These are phyloP conservation scores for Aelia acuminata DNA, from an alignment of 2,888 invertebrate species.

Conservation along the genomic window DNA sequence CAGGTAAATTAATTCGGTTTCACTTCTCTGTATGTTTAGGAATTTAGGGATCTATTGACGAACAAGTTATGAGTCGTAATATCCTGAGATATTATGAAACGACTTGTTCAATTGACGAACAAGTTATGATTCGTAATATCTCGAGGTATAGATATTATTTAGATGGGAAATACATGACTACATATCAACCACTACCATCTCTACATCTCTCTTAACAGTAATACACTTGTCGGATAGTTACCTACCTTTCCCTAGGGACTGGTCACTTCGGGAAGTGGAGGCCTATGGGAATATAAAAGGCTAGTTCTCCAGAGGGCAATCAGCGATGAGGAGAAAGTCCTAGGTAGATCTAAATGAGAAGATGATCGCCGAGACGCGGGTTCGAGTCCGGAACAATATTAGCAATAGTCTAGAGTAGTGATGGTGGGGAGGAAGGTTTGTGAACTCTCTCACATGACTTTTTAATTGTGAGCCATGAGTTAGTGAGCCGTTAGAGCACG, in stretches of 20 bases:
- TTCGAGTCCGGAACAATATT: neutral
- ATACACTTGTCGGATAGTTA: neutral
- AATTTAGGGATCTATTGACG: too few relatives aligned
- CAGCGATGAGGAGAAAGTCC: neutral
- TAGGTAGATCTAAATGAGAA: neutral
- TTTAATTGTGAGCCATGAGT: neutral
- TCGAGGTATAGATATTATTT: too few relatives aligned
- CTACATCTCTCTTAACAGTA: neutral
- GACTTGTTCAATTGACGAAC: too few relatives aligned
- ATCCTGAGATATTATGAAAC: too few relatives aligned
- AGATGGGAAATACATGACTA: too few relatives aligned
- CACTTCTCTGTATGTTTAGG: too few relatives aligned
- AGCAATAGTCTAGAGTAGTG: neutral
- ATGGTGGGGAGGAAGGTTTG: neutral
- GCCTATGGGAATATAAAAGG: slow-evolving; percentile 29
- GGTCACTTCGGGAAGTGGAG: neutral
- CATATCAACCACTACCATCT: too few relatives aligned
- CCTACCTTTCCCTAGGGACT: neutral
- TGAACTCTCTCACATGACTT: neutral
- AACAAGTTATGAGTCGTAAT: too few relatives aligned
- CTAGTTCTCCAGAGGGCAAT: neutral
- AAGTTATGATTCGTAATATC: too few relatives aligned
- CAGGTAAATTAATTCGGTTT: too few relatives aligned
- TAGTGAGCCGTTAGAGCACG: neutral
- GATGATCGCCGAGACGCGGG: neutral